Base-by-base conservation (phyloP, 2,797 vertebrate species). In the Acropternis orthonyx region DNA sequence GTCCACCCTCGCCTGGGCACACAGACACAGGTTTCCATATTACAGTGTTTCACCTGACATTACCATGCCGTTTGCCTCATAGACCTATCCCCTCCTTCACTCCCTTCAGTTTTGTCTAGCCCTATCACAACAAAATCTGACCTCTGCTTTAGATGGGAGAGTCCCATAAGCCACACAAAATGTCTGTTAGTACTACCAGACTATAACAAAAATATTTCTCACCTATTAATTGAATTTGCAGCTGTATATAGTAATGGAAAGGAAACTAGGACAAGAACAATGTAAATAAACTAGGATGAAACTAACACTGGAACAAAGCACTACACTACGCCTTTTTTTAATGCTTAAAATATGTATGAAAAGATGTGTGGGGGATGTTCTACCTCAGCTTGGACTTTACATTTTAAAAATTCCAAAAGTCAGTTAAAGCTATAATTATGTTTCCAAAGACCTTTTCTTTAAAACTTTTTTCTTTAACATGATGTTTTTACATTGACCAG, bases 351-450 rank as follows among this genome's bases (percentile, higher is more conserved):
- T 85, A n/a, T 7, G 3, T 52, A 63, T 69, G 83, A 89, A 78
- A 87, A 87, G 28, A 71, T 72, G 17, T 23, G 18, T 43, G 79
- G 22, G 36, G 61, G 75, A n/a, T 65, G 65, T 58, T 89, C n/a
- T 51, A 14, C 28, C 86, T 81, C 28, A 78, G 9, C 36, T 27
- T 85, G 34, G 26, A 74, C 93, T 90, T 92, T 0, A 5, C 1
- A 54, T 87, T 82, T 87, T 65, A 41, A 89, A 90, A 87, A 76
- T 74, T 89, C 36, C 27, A 82, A 77, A 61, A 59, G 46, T 71
- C 0, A 0, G 10, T 56, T 87, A 87, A 89, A 91, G 67, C 28
- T 91, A 39, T 89, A 94, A 92, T 89, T 92, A 87, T 68, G 56
- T 83, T 94, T 61, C 48, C 79, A 75, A 88, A 75, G 72, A 51